Evolutionary conservation across 2,888 invertebrate species (phyloP).

Genomic region (Unio pictorum): DNA sequence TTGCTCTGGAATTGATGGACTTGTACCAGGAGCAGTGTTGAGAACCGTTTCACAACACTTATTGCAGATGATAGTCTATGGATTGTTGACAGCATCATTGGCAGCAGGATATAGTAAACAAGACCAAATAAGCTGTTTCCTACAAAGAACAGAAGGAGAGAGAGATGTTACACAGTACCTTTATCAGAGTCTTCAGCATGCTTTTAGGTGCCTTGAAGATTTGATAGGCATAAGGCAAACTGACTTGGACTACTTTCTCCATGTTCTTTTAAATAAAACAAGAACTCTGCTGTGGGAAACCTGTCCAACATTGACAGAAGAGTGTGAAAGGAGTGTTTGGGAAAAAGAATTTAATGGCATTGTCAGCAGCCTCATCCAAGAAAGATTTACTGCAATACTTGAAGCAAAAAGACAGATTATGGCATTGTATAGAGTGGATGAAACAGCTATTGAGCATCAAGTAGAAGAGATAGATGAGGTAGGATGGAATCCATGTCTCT

Average conservation of each 20-base stretch:
- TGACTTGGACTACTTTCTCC: constrained; percentile 8
- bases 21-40: not conserved
- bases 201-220: not conserved
- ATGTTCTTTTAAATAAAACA: constrained; percentile 1
- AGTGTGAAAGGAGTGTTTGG: no score
- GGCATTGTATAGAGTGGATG: no score
- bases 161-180: no score
- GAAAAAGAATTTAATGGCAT: no score
- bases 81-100: not conserved
- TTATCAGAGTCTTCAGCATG: not conserved
- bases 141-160: not conserved
- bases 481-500: constrained; percentile 6
- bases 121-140: not conserved
- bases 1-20: no score
- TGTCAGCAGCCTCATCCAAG: no score
- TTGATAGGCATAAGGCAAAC: constrained; percentile 7
- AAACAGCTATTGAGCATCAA: not conserved
- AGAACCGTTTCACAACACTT: not conserved
- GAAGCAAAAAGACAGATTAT: no score
- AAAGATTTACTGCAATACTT: no score
- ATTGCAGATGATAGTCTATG: not conserved
- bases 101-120: not conserved
- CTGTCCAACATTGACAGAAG: no score
- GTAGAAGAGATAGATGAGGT: constrained; percentile 2
- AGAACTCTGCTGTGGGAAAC: not conserved